Base-by-base conservation (phyloP, 2,797 vertebrate species). In the Tiaroga cobitis region DNA sequence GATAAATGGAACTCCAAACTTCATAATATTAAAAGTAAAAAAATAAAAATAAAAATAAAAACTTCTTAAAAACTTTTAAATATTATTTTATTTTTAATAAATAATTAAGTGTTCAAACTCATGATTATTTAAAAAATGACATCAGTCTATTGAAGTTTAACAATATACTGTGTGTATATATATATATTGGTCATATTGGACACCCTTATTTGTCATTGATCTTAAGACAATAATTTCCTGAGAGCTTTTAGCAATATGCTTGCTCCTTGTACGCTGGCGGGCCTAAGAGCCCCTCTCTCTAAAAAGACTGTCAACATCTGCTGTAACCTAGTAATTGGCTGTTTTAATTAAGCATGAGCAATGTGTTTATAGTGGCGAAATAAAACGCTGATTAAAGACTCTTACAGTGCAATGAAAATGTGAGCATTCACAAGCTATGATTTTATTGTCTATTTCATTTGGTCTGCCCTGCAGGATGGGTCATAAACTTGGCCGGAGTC, bases 301-400 rank as follows among this genome's bases (percentile, higher is more conserved):
- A 56, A 26, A 69, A 80, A 63, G 43, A 61, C 51, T 49, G 39
- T 65, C 83, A 56, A 43, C 85, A 90, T 87, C 67, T 88, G 86
- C 88, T 85, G 76, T 81, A 81, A 88, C 69, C 82, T 75, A 85
- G 80, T 84, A 83, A 82, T 73, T 79, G 80, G 65, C 73, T 49
- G 41, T 72, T 86, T 80, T 88, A 86, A 87, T 87, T 89, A 81
- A 82, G 85, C 86, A 74, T 79, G 83, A 80, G 84, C 80, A 77
- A 86, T 85, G 84, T 79, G 87, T 90, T 89, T 91, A 89, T 87
- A 85, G 75, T 54, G 74, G 67, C 72, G 82, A 88, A 84, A 89
- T 87, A 81, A 88, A 88, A 69, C 21, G 34, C 83, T 82, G 87
- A 91, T 91, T 90, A 91, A 90, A 89, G 87, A 80, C 82, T 84